These are phyloP conservation scores for Monodelphis domestica DNA, from an alignment of 2,797 vertebrate genomes.

Conservation along the genomic window DNA sequence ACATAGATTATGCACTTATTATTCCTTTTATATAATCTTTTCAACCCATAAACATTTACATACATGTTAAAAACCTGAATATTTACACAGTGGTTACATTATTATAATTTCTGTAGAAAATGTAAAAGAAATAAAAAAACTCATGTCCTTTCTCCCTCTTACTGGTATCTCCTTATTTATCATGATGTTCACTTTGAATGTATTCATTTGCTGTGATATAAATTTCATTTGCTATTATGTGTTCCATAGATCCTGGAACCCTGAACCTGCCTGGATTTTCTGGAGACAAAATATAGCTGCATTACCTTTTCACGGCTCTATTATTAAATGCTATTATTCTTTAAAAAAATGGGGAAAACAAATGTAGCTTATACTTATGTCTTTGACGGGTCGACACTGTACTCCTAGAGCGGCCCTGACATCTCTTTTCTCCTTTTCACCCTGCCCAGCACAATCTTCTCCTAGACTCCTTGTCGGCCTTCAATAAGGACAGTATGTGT, in stretches of 20 bases:
- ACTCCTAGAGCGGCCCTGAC: constrained; percentile 75
- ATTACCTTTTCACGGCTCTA: constrained; percentile 65
- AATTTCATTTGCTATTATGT: constrained; percentile 58
- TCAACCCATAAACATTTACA: neutral
- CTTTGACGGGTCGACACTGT: constrained; percentile 74
- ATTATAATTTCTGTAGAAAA: constrained; percentile 50
- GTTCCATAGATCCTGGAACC: constrained; percentile 60
- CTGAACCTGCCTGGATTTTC: constrained; percentile 58
- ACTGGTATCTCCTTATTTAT: constrained; percentile 58
- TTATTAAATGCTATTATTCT: neutral
- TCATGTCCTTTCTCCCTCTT: neutral
- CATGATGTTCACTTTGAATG: constrained; percentile 10
- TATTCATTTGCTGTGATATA: constrained; percentile 8
- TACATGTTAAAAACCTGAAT: constrained; percentile 37
- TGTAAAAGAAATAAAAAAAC: constrained; percentile 40
- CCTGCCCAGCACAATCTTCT: constrained; percentile 76
- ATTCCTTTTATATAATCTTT: neutral
- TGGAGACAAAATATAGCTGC: constrained; percentile 63
- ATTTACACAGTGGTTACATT: constrained; percentile 25
- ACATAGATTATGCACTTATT: neutral
- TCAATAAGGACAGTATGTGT: constrained; percentile 90
- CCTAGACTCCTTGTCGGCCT: constrained; percentile 84
- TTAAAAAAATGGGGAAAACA: constrained; percentile 43
- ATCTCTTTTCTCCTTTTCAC: constrained; percentile 80
- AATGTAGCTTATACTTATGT: constrained; percentile 66